Percentiles rank a stretch among this genome's conserved stretches.
Conservation (phyloP, 2,797 vertebrate species). For the Microcaecilia unicolor region DNA sequence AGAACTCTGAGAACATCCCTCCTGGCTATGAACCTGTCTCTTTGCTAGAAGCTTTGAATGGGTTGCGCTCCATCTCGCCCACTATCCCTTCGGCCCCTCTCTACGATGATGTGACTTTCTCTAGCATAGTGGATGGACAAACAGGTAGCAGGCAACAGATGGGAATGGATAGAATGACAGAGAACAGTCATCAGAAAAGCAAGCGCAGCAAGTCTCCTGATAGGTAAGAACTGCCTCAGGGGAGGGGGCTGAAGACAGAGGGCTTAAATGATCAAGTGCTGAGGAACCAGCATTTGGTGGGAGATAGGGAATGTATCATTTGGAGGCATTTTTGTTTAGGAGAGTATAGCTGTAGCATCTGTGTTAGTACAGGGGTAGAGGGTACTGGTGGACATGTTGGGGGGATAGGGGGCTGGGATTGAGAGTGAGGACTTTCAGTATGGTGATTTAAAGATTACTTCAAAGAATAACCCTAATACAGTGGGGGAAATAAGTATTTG, state of each 20-base stretch:
- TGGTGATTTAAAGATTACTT: no score
- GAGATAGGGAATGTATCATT: no score
- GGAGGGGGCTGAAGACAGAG: no score
- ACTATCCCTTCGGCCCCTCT: slow-evolving; percentile 79
- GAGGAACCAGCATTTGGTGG: no score
- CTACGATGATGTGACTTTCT: slow-evolving; percentile 90
- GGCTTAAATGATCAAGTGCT: no score
- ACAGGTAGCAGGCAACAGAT: slow-evolving; percentile 54
- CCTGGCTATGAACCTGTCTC: slow-evolving; percentile 95
- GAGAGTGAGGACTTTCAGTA: no score
- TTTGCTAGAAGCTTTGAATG: slow-evolving; percentile 87
- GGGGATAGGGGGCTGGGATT: no score
- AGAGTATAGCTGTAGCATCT: no score
- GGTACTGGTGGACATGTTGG: not conserved
- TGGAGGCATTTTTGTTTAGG: no score
- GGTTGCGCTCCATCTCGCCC: slow-evolving; percentile 75
- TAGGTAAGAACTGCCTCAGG: slow-evolving; percentile 59
- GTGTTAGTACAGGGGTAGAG: no score
- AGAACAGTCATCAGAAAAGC: slow-evolving; percentile 73
- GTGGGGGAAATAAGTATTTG: no score
- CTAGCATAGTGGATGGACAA: slow-evolving; percentile 60
- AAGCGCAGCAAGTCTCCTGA: slow-evolving; percentile 91
- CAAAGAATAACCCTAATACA: no score
- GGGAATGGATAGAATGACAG: slow-evolving; percentile 72
- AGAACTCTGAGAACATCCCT: slow-evolving; percentile 87